Base-by-base conservation (phyloP, 2,113 vertebrate genomes). In the Rhynchomys soricoides region DNA sequence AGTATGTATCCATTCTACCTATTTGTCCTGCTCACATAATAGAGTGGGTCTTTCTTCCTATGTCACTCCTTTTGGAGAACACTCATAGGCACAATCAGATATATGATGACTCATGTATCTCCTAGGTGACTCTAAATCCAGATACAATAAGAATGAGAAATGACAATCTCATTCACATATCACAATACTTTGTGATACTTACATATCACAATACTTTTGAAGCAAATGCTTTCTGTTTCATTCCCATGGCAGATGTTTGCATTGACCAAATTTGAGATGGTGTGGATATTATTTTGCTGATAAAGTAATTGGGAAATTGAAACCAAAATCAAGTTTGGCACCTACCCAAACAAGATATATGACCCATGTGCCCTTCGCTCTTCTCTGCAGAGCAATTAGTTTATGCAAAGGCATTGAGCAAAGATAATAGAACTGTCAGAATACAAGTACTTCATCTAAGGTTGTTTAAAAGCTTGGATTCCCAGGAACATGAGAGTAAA, bases 1-100 rank as follows among this genome's bases (percentile, higher is more conserved):
- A 66, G 11, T 31, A 4, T 17, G 7, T 37, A 6, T 37, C 19
- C 34, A n/a, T 12, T 13, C 1, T 22, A 48, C 19, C 1, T 0
- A 7, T n/a, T 40, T 52, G 31, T 50, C 31, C 64, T 37, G 43
- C 29, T 22, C 31, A 52, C 15, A 52, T 37, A 34, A 16, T 37
- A 50, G 31, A 12, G 4, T 50, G 29, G 26, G 43, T 34, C 57
- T 64, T 85, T 2, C 29, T 37, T 31, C 29, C 7, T 31, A 31
- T 24, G 31, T 86, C 29, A 86, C 34, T 68, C 11, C 29, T 21
- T 34, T 43, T 16, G 43, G 64, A 66, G 43, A 31, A 66, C 26
- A 34, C 26, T 34, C 17, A 86, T 5, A 86, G 43, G 48, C 19
- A 45, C 17, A 48, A 12, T 15, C 24, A 34, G 21, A 43, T 4